A percentile compares a stretch with the other conserved stretches of the same genome.
These are phyloP conservation scores for Passerina amoena DNA, from an alignment of 2,113 vertebrate species.

Conservation along the genomic window DNA sequence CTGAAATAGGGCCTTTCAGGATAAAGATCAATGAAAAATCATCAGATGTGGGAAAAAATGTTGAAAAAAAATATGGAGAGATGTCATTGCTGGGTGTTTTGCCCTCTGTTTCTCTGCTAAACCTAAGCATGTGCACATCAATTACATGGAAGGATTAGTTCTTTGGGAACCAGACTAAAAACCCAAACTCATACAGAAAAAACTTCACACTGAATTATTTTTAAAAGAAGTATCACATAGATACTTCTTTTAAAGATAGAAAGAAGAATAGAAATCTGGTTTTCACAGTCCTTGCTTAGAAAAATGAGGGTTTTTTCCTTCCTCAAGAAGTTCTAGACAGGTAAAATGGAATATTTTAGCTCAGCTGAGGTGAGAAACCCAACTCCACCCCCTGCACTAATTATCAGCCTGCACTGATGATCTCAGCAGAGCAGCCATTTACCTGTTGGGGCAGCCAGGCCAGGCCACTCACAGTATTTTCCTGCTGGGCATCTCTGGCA, in stretches of 20 bases:
- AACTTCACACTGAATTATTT: neutral
- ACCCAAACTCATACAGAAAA: neutral
- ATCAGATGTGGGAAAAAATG: neutral
- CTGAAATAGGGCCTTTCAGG: neutral
- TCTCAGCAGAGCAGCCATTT: neutral
- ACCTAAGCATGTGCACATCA: neutral
- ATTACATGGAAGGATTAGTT: neutral
- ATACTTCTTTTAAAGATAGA: too few species aligned
- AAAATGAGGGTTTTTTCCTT: neutral
- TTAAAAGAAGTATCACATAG: neutral
- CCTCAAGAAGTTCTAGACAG: neutral
- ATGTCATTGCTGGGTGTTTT: neutral
- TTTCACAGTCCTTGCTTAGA: neutral
- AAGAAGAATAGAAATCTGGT: neutral
- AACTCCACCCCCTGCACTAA: rapidly evolving
- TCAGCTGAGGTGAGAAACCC: neutral
- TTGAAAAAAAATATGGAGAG: neutral
- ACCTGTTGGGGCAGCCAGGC: conserved; percentile 85
- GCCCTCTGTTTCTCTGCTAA: neutral
- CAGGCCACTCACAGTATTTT: conserved; percentile 81
- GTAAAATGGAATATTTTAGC: neutral
- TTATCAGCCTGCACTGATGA: neutral
- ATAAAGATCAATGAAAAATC: neutral
- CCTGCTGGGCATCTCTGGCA: conserved; percentile 84
- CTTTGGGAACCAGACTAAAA: neutral